Percentiles rank a stretch among this genome's conserved stretches.
Evolutionary conservation across 2,888 invertebrate species (phyloP).

Genomic region (Horisme vitalbata): DNA sequence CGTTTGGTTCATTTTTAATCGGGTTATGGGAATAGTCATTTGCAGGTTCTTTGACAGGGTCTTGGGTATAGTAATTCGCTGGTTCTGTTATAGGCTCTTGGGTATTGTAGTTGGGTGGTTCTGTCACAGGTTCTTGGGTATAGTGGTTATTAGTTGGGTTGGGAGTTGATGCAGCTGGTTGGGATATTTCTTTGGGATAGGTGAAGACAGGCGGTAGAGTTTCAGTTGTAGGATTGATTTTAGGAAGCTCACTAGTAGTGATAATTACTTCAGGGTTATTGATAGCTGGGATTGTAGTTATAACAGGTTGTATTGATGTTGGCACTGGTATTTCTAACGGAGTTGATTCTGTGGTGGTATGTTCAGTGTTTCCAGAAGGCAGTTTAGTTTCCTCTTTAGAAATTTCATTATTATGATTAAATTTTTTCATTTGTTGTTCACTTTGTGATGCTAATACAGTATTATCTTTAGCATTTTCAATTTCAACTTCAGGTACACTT

Average conservation of each 20-base stretch:
- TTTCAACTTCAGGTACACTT: no score
- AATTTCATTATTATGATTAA: not conserved
- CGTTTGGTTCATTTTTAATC: not conserved
- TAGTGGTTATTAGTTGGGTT: not conserved
- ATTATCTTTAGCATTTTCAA: no score
- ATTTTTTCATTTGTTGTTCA: no score
- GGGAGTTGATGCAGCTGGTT: not conserved
- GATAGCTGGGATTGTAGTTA: constrained; percentile 15
- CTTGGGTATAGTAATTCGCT: constrained; percentile 3
- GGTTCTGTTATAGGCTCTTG: no score
- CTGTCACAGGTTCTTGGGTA: constrained; percentile 3
- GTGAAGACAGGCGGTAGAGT: constrained; percentile 35
- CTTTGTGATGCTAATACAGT: no score
- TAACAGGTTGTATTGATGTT: constrained; percentile 10
- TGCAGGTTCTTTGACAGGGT: no score
- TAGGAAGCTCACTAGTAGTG: constrained; percentile 17
- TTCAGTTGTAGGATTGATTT: constrained; percentile 28
- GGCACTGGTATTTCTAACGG: not conserved
- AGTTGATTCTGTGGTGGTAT: constrained; percentile 1
- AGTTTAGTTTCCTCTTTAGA: not conserved
- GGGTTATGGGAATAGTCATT: not conserved
- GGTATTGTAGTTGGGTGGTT: not conserved
- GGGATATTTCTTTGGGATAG: constrained; percentile 22
- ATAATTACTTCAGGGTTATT: constrained; percentile 11
- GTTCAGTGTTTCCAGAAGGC: not conserved